Base-by-base conservation (phyloP, 1,140 invertebrate genomes). In the Dendroctonus ponderosae region DNA sequence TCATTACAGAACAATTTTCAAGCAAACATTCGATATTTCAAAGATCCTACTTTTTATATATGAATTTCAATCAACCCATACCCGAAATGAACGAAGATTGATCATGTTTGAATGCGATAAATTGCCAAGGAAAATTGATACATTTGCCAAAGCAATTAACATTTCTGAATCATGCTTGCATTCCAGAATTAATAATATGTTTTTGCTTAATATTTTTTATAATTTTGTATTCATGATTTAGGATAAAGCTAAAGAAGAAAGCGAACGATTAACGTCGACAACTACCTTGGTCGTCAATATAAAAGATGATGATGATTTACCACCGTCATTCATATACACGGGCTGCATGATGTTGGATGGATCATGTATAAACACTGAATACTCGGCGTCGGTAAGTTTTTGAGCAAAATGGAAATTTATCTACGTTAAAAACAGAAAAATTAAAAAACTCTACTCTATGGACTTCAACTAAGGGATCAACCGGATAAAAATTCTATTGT, bases 261-360 rank as follows among this genome's bases (percentile, higher is more conserved):
- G 85, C 3, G 85, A 90, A 74, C 83, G 91, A 59, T 82, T 92
- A 39, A 90, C 91, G 0, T 87, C 89, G 41, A 93, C 91, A 2
- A 92, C 93, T 0, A 95, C 91, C 0, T 78, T 96, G 53, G 93
- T 89, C 0, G 89, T 96, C 0, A 91, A 92, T 70, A 87, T 96
- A 9, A 85, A 87, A 75, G 93, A 95, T 74, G 91, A 92, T 38
- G 93, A 95, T 71, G 93, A 96, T 76, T 89, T 93, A 76, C 91
- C 93, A 77, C 91, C 91, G 0, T 91, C 89, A 0, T 93, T 93
- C 73, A 90, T 92, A 48, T 93, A 93, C 76, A 86, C 91, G 69
- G 90, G 89, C 5, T 94, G 91, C 71, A 88, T 87, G 72, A 79
- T 90, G 2, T 82, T 88, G 52, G 90, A 92, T 70, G 90, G 90